Evolutionary conservation across 2,888 invertebrate species (phyloP).

Genomic region (Chloroclysta siterata): DNA sequence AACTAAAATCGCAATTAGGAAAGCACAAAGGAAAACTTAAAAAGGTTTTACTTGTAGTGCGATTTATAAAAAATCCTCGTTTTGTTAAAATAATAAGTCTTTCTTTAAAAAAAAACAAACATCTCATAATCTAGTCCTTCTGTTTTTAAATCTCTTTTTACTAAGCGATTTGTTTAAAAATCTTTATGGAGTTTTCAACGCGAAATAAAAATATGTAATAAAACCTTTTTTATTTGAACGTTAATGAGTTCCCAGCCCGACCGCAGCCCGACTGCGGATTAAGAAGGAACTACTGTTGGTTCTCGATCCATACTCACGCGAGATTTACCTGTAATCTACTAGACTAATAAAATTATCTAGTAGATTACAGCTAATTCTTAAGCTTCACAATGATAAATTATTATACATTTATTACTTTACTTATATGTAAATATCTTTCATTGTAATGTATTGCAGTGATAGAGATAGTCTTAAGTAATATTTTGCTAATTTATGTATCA

Average conservation of each 20-base stretch:
- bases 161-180: constrained; percentile 47
- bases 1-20: too few relatives aligned
- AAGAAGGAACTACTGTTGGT: constrained; percentile 47
- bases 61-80: not conserved
- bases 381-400: too few relatives aligned
- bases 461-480: too few relatives aligned
- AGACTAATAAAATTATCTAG: too few relatives aligned
- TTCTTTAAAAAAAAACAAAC: constrained; percentile 1
- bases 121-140: constrained; percentile 5
- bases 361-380: too few relatives aligned
- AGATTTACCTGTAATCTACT: not conserved
- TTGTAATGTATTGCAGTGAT: too few relatives aligned
- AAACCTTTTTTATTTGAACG: constrained; percentile 68
- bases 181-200: constrained; percentile 50
- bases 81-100: not conserved
- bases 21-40: not conserved
- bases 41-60: not conserved
- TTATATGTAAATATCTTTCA: too few relatives aligned
- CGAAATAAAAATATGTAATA: constrained; percentile 77
- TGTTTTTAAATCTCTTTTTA: constrained; percentile 27
- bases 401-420: too few relatives aligned
- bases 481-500: too few relatives aligned
- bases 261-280: constrained; percentile 69
- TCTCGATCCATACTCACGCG: constrained; percentile 33
- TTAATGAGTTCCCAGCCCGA: constrained; percentile 71